phyloP scores from a whole-genome alignment of 1,140 invertebrate genomes.

The Paracyclopina nana region DNA sequence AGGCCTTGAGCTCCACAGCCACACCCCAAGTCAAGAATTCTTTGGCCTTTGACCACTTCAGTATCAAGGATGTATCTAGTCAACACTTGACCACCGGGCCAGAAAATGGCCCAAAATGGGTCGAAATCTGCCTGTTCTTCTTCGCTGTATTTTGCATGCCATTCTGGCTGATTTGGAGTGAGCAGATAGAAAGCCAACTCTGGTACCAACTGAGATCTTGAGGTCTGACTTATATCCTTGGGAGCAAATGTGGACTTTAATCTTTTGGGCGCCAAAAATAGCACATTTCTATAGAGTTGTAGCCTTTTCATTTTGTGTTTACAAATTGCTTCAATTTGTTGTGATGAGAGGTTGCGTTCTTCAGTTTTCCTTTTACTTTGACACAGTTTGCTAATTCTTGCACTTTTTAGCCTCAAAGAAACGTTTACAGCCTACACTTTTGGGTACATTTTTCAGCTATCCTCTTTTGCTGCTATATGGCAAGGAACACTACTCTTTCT shows the following conservation, averaged over 20 bases:
- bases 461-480: no score
- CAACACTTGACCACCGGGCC: constrained; percentile 6
- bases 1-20: constrained; percentile 5
- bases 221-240: background rate
- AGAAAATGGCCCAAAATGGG: constrained; percentile 11
- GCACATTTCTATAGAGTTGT: background rate
- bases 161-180: background rate
- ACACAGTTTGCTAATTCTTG: no score
- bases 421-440: no score
- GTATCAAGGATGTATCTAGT: constrained; percentile 7
- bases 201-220: background rate
- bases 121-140: background rate
- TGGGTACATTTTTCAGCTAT: no score
- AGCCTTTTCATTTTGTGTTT: background rate
- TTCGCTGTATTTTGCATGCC: background rate
- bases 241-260: background rate
- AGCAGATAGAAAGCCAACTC: background rate
- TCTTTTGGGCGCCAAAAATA: background rate
- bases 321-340: background rate
- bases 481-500: no score
- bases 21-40: constrained; percentile 7
- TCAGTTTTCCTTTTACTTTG: background rate
- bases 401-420: no score
- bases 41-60: background rate
- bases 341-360: background rate